phyloP scores from a whole-genome alignment of 1,140 invertebrate genomes.

The Drosophila melanica region DNA sequence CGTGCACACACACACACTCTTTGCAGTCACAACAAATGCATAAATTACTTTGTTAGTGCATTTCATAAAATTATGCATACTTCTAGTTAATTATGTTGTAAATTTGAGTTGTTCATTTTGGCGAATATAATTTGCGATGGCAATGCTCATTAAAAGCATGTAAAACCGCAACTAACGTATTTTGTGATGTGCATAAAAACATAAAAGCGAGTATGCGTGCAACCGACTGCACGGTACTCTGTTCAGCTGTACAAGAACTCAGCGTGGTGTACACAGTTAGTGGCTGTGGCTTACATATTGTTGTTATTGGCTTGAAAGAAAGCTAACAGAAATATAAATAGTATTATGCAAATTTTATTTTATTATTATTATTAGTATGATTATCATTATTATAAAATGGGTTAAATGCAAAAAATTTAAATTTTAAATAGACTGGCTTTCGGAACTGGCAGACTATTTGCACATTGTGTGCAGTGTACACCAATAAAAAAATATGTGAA shows the following conservation, averaged over 20 bases:
- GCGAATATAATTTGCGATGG: slow-evolving; percentile 32
- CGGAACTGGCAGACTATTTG: too few relatives aligned
- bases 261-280: too few relatives aligned
- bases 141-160: slow-evolving; percentile 67
- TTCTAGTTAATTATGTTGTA: slow-evolving; percentile 55
- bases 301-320: too few relatives aligned
- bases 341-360: not conserved
- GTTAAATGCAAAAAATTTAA: too few relatives aligned
- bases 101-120: slow-evolving; percentile 46
- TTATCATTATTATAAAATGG: too few relatives aligned
- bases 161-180: slow-evolving; percentile 59
- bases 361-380: too few relatives aligned
- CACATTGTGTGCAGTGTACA: too few relatives aligned
- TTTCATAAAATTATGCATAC: slow-evolving; percentile 28
- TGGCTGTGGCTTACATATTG: too few relatives aligned
- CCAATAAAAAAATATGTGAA: too few relatives aligned
- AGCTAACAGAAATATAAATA: too few relatives aligned
- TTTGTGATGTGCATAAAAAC: slow-evolving; percentile 46
- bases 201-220: slow-evolving; percentile 1
- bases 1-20: not conserved
- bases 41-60: slow-evolving; percentile 30
- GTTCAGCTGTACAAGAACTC: too few relatives aligned
- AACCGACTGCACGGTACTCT: not conserved
- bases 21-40: not conserved
- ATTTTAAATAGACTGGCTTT: not conserved